Base-by-base conservation (phyloP, 2,113 vertebrate species). In the Lagenorhynchus albirostris region DNA sequence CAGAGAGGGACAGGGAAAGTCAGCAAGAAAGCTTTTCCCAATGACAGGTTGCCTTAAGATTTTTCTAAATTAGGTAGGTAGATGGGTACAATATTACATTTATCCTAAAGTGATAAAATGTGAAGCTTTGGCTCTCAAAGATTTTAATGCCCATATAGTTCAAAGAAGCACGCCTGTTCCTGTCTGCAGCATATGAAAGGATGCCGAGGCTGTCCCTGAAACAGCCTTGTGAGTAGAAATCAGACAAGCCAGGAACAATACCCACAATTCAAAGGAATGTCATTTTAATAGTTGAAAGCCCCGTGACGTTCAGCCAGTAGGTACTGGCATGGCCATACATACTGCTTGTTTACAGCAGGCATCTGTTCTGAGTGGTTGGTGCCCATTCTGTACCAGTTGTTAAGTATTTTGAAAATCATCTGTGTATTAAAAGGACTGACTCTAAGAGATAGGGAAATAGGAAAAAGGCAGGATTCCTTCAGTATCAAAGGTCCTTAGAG, bases 331-430 rank as follows among this genome's bases (percentile, higher is more conserved):
- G 26, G 2, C 15, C 14, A n/a, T 1, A 55, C n/a, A 29, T 3
- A 31, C 50, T 53, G 65, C 73, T 53, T 60, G 65, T 76, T 73
- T 58, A 93, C 3, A 80, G 77, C 44, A 38, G 25, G 44, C 25
- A 65, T 68, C 90, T 11, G 9, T 79, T 84, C 96, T 76, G 79
- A 79, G 63, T 25, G 86, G 71, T 4, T 85, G 73, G 38, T 73
- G 26, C 76, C 92, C 80, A 11, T 41, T 70, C 68, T 44, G 26
- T 71, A 58, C 80, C 89, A 87, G 50, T 23, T 97, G 91, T 94
- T 95, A 94, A 95, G 81, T 85, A 93, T 84, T 84, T 95, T 95
- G 74, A 92, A 96, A 92, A 91, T 89, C 67, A 74, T 89, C 77
- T 77, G 71, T 82, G 63, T 29, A 65, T 63, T 92, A 89, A 91